phyloP scores from a whole-genome alignment of 2,888 invertebrate genomes.

The Scaptomyza flava region DNA sequence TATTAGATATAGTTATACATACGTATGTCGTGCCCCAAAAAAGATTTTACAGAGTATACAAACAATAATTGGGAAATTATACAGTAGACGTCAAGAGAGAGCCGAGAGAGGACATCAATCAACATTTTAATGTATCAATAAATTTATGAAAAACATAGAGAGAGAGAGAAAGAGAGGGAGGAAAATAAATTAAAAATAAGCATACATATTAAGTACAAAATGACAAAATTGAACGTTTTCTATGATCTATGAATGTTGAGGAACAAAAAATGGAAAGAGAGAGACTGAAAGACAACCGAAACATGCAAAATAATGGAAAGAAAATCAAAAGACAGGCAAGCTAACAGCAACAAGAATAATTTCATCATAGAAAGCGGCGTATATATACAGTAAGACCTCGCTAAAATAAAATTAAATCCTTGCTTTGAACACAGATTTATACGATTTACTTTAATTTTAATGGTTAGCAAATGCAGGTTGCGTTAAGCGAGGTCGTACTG shows the following conservation, averaged over 20 bases:
- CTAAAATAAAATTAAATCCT: no score
- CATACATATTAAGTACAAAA: background rate
- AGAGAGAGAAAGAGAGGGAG: background rate
- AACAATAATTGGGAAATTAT: background rate
- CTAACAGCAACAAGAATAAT: conserved; percentile 19
- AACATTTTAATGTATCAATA: conserved; percentile 14
- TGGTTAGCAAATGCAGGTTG: no score
- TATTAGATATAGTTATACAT: conserved; percentile 4
- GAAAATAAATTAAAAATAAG: conserved; percentile 11
- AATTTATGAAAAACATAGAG: background rate
- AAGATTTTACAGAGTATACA: conserved; percentile 32
- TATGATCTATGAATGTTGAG: background rate
- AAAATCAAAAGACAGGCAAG: background rate
- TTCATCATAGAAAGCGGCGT: background rate
- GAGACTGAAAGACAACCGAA: background rate
- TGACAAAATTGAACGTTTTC: conserved; percentile 3
- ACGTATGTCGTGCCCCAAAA: conserved; percentile 38
- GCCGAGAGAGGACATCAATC: conserved; percentile 38
- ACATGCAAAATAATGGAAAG: conserved; percentile 28
- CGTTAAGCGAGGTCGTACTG: no score
- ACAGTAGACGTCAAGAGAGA: conserved; percentile 6
- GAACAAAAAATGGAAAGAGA: background rate
- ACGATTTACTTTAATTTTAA: no score
- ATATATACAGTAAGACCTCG: no score
- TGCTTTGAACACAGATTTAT: no score